phyloP scores from a whole-genome alignment of 2,113 vertebrate species.

The Chrysemys picta region DNA sequence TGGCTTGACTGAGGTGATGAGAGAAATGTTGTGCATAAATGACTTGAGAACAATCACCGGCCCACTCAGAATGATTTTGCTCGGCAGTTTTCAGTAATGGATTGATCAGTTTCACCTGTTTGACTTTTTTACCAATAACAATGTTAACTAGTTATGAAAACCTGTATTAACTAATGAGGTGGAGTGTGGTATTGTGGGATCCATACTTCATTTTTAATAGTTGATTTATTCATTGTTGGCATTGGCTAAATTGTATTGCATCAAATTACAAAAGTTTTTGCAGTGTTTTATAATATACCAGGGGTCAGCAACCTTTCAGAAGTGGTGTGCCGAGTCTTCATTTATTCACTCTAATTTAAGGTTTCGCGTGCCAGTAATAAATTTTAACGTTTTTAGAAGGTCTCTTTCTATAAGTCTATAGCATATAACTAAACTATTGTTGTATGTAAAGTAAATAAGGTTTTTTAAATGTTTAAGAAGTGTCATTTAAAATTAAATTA shows the following conservation, averaged over 20 bases:
- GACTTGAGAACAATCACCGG: not conserved
- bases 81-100: conserved; percentile 5
- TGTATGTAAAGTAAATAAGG: too few relatives aligned
- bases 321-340: too few relatives aligned
- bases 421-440: too few relatives aligned
- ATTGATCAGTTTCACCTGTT: conserved; percentile 4
- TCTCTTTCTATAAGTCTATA: too few relatives aligned
- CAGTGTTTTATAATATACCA: not conserved
- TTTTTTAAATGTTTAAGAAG: too few relatives aligned
- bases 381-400: too few relatives aligned
- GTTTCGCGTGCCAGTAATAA: too few relatives aligned
- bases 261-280: not conserved
- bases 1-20: conserved; percentile 8
- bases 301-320: too few relatives aligned
- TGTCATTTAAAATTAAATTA: too few relatives aligned
- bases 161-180: conserved; percentile 44
- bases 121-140: conserved; percentile 31
- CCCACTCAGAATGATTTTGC: not conserved
- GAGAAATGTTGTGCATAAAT: conserved; percentile 24
- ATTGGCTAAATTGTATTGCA: not conserved
- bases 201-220: not conserved
- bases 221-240: conserved; percentile 23
- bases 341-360: too few relatives aligned
- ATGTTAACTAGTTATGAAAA: conserved; percentile 53
- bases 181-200: not conserved